Evolutionary conservation across 2,113 vertebrate genomes (phyloP).

Genomic region (Taurulus bubalis): DNA sequence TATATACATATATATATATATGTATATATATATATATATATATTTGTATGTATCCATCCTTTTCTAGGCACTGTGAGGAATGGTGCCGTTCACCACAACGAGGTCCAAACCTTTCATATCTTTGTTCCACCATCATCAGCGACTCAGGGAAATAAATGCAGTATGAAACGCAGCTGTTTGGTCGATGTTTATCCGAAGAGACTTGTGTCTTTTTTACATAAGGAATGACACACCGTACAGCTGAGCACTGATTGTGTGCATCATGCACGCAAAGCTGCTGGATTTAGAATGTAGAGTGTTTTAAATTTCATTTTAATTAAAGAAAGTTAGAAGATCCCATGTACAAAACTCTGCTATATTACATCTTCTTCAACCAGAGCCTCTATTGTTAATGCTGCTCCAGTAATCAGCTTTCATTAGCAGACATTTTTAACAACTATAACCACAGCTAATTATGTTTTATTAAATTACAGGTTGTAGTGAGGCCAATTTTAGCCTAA

Average conservation of each 20-base stretch:
- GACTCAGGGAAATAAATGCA: background rate
- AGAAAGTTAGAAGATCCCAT: background rate
- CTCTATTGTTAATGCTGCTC: background rate
- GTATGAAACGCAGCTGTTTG: background rate
- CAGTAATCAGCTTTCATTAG: background rate
- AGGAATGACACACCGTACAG: background rate
- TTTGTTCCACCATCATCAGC: constrained; percentile 6
- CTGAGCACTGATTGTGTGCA: background rate
- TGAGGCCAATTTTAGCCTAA: background rate
- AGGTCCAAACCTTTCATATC: background rate
- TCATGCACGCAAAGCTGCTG: background rate
- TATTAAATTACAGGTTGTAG: background rate
- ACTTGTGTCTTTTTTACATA: background rate
- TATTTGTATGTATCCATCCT: background rate
- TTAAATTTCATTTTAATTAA: background rate
- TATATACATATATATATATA: background rate
- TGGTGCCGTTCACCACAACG: background rate
- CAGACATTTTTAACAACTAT: background rate
- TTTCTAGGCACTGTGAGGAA: background rate
- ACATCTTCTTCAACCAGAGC: background rate
- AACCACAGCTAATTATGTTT: background rate
- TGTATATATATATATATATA: background rate
- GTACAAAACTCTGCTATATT: background rate
- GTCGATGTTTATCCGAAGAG: constrained; percentile 13
- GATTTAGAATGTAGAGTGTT: background rate